Evolutionary conservation across 2,888 invertebrate species (phyloP), one percentile per base, ranked within the genome.

Genomic region (Protophormia terraenovae): DNA sequence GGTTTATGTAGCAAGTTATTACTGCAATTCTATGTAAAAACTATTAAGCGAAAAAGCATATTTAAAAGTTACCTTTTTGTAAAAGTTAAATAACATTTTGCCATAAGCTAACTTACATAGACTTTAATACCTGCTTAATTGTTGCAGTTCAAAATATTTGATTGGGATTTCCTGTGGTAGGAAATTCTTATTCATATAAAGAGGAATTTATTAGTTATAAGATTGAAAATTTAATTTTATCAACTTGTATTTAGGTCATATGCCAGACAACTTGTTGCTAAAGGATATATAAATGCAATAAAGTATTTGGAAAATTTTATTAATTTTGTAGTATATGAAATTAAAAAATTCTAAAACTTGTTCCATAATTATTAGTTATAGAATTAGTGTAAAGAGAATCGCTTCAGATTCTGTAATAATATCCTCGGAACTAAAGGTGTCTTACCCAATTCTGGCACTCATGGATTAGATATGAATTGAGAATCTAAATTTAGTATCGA

Each of bases 91-190:
- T 41, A 64, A n/a, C 3, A 38, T 35, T 64, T 41, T 14, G 41
- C 62, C 62, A 24, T 5, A 38, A 64, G 6, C n/a, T n/a, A 38
- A 64, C n/a, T 64, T 41, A n/a, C 14, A 64, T 3, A 64, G 62
- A 19, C 12, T 29, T 67, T 29, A 29, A 47, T 67, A n/a, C 12
- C 10, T 29, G 32, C 67, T 47, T 67, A 47, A 67, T 47, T 50
- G 27, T 16, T 47, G 16, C 45, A 67, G 60, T 10, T 73, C 19
- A 72, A 60, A 41, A 45, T 60, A n/a, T 73, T 60, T 60, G 22
- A 73, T 73, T 72, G 16, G 27, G 72, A 58, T 45, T 58, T 72
- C 72, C 58, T 38, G 58, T 58, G 29, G 41, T 58, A 45, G 72
- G 72, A 72, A 58, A 32, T 72, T 27, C 72, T 72, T 55, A 45